These are phyloP conservation scores for Acleris cristana DNA, from an alignment of 2,888 invertebrate genomes.

Conservation along the genomic window DNA sequence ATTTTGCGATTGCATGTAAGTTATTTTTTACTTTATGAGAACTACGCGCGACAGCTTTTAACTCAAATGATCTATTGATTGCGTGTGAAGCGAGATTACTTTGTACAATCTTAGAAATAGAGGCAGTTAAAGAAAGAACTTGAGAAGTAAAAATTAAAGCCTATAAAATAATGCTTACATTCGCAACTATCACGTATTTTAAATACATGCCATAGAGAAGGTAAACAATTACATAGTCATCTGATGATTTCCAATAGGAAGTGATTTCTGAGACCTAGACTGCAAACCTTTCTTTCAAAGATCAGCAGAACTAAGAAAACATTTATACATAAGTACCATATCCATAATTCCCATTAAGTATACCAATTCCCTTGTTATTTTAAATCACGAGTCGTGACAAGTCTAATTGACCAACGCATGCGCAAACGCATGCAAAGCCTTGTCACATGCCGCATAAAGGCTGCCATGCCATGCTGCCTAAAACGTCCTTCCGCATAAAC, in stretches of 20 bases:
- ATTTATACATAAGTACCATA: background rate
- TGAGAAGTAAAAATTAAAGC: too few relatives aligned
- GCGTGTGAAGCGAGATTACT: too few relatives aligned
- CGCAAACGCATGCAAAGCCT: conserved; percentile 61
- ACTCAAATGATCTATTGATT: background rate
- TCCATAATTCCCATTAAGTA: background rate
- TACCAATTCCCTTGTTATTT: conserved; percentile 19
- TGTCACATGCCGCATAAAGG: conserved; percentile 67
- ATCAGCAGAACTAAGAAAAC: background rate
- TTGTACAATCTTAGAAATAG: too few relatives aligned
- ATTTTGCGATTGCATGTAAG: background rate
- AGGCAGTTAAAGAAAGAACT: too few relatives aligned
- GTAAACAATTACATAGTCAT: too few relatives aligned
- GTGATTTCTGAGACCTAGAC: too few relatives aligned
- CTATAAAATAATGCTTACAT: too few relatives aligned
- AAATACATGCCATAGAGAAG: too few relatives aligned
- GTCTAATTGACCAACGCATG: conserved; percentile 60
- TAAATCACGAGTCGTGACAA: conserved; percentile 43
- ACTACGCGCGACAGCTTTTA: background rate
- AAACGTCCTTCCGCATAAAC: conserved; percentile 76
- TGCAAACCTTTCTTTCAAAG: too few relatives aligned
- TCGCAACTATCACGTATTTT: too few relatives aligned
- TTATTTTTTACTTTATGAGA: too few relatives aligned
- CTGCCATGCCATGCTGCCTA: conserved; percentile 62
- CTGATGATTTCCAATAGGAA: too few relatives aligned